These are phyloP conservation scores for Propithecus deckenii DNA, from an alignment of 2,797 vertebrate species.

Conservation along the genomic window DNA sequence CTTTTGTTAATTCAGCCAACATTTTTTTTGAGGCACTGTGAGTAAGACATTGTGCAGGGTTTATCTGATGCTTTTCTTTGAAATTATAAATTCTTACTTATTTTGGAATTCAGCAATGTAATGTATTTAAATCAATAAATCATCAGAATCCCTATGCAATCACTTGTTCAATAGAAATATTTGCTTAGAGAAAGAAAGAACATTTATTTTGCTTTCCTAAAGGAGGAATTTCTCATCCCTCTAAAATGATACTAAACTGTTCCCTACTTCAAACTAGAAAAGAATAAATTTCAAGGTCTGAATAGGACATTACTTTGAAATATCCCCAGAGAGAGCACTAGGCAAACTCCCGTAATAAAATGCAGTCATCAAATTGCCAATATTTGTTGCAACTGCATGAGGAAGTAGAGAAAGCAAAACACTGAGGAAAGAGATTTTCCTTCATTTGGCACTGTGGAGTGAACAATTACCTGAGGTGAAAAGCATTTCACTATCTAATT, in stretches of 20 bases:
- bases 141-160: background rate
- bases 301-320: slow-evolving; percentile 50
- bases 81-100: background rate
- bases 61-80: background rate
- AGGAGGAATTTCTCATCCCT: slow-evolving; percentile 5
- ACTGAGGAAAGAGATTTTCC: background rate
- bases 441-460: background rate
- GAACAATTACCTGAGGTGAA: background rate
- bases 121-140: slow-evolving; percentile 5
- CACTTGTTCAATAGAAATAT: background rate
- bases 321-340: background rate
- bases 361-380: slow-evolving; percentile 44
- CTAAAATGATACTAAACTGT: background rate
- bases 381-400: slow-evolving; percentile 26
- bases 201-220: background rate
- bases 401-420: slow-evolving; percentile 6
- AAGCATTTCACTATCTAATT: background rate
- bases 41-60: background rate
- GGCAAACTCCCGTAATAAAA: slow-evolving; percentile 34
- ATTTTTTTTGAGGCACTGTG: background rate
- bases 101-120: background rate
- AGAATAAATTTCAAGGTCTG: slow-evolving; percentile 37
- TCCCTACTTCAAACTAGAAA: slow-evolving; percentile 23
- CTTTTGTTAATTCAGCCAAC: background rate
- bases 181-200: background rate